Evolutionary conservation across 1,140 invertebrate species (phyloP).

Genomic region (Drosophila carrolli): DNA sequence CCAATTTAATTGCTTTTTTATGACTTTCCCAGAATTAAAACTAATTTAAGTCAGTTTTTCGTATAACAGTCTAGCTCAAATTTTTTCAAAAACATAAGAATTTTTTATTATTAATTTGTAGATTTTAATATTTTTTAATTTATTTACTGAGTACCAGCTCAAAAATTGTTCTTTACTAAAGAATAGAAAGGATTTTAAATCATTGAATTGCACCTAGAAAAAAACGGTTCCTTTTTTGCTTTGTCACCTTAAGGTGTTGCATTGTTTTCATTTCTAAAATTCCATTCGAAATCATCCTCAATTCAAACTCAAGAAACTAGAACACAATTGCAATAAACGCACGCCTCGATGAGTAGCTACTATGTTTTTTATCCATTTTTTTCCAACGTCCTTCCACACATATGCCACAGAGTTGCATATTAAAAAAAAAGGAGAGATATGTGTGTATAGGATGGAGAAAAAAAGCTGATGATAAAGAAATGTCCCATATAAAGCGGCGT

Average conservation of each 20-base stretch:
- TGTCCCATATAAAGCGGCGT: conserved; percentile 63
- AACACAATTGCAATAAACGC: conserved; percentile 49
- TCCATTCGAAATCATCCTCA: conserved; percentile 34
- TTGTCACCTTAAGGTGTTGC: conserved; percentile 36
- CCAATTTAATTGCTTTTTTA: no score
- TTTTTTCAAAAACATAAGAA: no score
- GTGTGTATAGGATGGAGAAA: conserved; percentile 2
- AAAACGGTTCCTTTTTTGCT: background rate
- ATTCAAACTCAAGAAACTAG: conserved; percentile 48
- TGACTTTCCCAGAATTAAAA: no score
- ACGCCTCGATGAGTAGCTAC: conserved; percentile 43
- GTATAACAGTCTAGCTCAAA: no score
- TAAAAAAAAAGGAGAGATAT: conserved; percentile 22
- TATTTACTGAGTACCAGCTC: background rate
- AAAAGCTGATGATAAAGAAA: conserved; percentile 48
- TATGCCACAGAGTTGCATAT: conserved; percentile 37
- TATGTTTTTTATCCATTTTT: background rate
- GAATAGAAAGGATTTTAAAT: background rate
- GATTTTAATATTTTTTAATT: no score
- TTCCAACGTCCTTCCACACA: conserved; percentile 1
- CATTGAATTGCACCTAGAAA: background rate
- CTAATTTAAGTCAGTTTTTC: no score
- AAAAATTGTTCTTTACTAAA: no score
- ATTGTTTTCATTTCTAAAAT: conserved; percentile 31
- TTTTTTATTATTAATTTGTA: no score